A percentile compares a stretch with the other conserved stretches of the same genome.
Conservation (phyloP, 2,797 vertebrate genomes). For the Eleutherodactylus coqui region DNA sequence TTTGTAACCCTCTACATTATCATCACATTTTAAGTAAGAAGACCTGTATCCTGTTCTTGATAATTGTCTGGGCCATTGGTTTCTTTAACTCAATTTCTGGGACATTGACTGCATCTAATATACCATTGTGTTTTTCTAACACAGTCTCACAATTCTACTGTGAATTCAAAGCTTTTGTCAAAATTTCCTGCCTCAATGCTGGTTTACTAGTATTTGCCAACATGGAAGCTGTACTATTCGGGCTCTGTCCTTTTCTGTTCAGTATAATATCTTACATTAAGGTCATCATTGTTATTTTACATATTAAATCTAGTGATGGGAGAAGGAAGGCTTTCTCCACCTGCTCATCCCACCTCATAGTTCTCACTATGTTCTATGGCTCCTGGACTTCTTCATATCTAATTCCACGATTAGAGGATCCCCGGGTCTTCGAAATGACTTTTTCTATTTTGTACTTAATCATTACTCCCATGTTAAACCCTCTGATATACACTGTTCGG, state of each 20-base stretch:
- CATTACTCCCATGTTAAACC: slow-evolving; percentile 17
- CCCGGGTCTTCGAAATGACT: too few relatives aligned
- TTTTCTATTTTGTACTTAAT: neutral
- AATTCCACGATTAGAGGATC: too few relatives aligned
- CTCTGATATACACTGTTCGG: slow-evolving; percentile 35
- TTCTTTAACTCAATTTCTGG: neutral
- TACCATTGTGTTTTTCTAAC: neutral
- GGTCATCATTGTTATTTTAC: slow-evolving; percentile 1
- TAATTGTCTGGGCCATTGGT: neutral
- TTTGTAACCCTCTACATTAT: slow-evolving; percentile 35
- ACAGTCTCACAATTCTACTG: slow-evolving; percentile 23
- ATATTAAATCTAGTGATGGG: slow-evolving; percentile 2
- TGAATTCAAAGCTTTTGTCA: slow-evolving; percentile 18
- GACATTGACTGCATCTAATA: neutral
- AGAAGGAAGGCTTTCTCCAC: slow-evolving; percentile 36
- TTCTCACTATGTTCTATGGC: slow-evolving; percentile 13
- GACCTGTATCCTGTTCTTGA: neutral
- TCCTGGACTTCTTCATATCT: neutral
- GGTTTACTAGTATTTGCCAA: too few relatives aligned
- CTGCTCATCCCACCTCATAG: slow-evolving; percentile 39
- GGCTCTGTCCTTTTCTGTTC: neutral
- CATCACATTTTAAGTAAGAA: neutral
- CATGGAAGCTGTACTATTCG: neutral
- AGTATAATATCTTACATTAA: slow-evolving; percentile 22
- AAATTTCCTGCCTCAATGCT: slow-evolving; percentile 15